Evolutionary conservation across 2,113 vertebrate genomes (phyloP).

Genomic region (Benthochromis sp.): DNA sequence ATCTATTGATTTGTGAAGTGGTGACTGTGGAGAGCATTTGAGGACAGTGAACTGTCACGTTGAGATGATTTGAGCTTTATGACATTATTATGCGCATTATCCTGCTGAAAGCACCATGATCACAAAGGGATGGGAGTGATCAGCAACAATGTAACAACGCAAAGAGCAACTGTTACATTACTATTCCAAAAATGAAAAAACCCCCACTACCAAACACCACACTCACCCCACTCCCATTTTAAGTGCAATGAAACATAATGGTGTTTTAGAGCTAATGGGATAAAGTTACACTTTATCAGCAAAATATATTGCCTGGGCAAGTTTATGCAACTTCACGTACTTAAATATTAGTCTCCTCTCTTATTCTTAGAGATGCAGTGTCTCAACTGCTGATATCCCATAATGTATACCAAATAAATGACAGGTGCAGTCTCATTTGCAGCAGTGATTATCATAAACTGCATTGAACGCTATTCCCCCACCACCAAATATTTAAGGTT

Average conservation of each 20-base stretch:
- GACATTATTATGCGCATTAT: not conserved
- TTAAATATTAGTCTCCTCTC: not conserved
- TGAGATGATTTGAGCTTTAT: not conserved
- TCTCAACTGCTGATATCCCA: not conserved
- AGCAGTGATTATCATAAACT: not conserved
- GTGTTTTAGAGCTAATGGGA: not conserved
- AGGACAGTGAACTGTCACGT: not conserved
- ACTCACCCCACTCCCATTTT: not conserved
- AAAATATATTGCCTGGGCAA: not conserved
- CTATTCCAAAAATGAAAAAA: not conserved
- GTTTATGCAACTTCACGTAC: not conserved
- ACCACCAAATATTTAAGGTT: not conserved
- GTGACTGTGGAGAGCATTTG: not conserved
- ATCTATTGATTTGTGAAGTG: not conserved
- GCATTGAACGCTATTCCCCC: not conserved
- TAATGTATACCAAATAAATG: not conserved
- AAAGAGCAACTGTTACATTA: not conserved
- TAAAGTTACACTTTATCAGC: not conserved
- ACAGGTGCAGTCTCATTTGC: not conserved
- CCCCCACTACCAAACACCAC: fast-evolving
- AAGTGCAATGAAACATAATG: not conserved
- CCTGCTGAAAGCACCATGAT: not conserved
- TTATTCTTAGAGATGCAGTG: not conserved
- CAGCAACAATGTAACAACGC: not conserved
- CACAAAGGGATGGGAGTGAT: not conserved